phyloP scores from a whole-genome alignment of 2,113 vertebrate species.

The Drymodes brunneopygia region DNA sequence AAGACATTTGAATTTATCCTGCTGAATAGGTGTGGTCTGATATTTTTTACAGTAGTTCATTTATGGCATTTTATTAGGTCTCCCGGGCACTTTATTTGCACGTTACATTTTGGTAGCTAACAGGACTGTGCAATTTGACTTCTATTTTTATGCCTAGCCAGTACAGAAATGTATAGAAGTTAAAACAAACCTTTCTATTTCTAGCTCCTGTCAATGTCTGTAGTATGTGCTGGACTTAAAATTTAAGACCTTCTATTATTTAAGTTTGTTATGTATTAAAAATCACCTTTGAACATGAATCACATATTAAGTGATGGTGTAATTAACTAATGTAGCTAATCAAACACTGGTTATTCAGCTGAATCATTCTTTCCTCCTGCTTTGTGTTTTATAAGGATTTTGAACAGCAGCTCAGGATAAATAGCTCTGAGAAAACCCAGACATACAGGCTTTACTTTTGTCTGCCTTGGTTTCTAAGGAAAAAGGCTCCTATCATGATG shows the following conservation, averaged over 20 bases:
- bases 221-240: not conserved
- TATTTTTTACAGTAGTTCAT: conserved; percentile 63
- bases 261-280: not conserved
- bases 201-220: conserved; percentile 16
- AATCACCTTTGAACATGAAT: not conserved
- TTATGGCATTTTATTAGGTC: conserved; percentile 67
- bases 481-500: not conserved
- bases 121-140: conserved; percentile 42
- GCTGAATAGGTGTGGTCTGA: conserved; percentile 66
- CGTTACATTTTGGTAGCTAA: conserved; percentile 52
- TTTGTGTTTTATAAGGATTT: conserved; percentile 5
- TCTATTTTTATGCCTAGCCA: conserved; percentile 52
- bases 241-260: not conserved
- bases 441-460: not conserved
- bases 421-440: not conserved
- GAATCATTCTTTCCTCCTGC: conserved; percentile 5
- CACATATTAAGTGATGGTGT: not conserved
- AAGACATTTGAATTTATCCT: conserved; percentile 39
- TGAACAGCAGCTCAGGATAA: not conserved
- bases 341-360: not conserved
- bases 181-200: conserved; percentile 56
- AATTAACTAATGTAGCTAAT: not conserved
- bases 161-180: conserved; percentile 42
- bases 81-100: conserved; percentile 63
- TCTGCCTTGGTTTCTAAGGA: not conserved